Base-by-base conservation (phyloP, 2,888 invertebrate genomes). In the Odontocolon sp. region DNA sequence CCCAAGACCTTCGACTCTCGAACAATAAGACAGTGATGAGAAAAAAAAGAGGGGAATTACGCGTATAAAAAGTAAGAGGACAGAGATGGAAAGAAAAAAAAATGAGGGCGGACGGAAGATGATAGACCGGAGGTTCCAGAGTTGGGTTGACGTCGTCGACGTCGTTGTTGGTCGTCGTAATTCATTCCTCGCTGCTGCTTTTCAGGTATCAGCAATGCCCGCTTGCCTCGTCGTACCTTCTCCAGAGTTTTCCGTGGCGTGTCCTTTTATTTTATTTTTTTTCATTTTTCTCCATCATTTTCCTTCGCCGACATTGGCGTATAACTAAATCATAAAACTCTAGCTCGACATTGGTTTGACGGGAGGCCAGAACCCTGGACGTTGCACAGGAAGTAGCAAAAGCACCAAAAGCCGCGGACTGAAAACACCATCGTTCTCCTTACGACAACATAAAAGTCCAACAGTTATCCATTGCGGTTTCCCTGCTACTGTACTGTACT, bases 201-300 rank as follows among this genome's bases (percentile, higher is more conserved):
- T 77, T 69, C 68, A 45, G 68, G 64, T 72, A 72, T 77, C 68
- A 77, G 68, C 77, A 64, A 68, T 68, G 68, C 68, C 68, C 57
- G 57, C 36, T 33, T 33, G 52, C 40, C 45, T 40, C 57, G 61
- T 45, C 52, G 56, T 72, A 64, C 28, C 50, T 23, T 63, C 26
- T 56, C n/a, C n/a, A n/a, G n/a, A 56, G 50, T 38, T 61, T 54
- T 64, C 14, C 66, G 14, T n/a, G 11, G 23, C 56, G 26, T 28
- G 31, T 28, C 42, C 28, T 11, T 42, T 33, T 52, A 21, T 57
- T 56, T 42, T n/a, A n/a, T 54, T 47, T 45, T 36, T 61, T 59
- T 47, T 40, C 3, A 4, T 31, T 8, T 54, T 4, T 14, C 33
- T 33, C 14, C 6, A 21, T 40, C 38, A 33, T 21, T 63, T 38